Base-by-base conservation (phyloP, 2,113 vertebrate species). In the Seriola aureovittata region DNA sequence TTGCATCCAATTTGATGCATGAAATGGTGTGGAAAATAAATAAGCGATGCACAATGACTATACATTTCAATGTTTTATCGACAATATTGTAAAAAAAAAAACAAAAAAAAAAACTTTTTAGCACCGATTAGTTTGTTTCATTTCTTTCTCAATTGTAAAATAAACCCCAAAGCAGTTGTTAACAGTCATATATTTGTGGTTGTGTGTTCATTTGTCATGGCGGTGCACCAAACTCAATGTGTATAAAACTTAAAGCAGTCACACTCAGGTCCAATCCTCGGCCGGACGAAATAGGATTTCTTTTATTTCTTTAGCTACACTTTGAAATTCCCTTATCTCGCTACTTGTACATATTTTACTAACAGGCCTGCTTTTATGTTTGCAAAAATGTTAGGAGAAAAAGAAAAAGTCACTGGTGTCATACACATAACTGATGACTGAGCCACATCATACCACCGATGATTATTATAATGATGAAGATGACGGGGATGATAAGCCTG, bases 91-190 rank as follows among this genome's bases (percentile, higher is more conserved):
- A 97, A 97, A 93, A 91, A 93, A 93, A 84, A 80, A 88, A 85
- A 72, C 50, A 71, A 75, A 59, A 76, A 59, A 76, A 92, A 89
- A 83, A 86, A 78, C 72, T 93, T 95, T 94, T 93, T 94, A 95
- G 97, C 96, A 96, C 95, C 95, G 89, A 96, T 96, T 97, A 97
- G 96, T 93, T 97, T 97, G 97, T 97, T 97, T 94, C 70, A 84
- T 93, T 93, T 92, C 86, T 95, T 97, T 96, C 96, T 97, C 96
- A 97, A 97, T 95, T 99, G 97, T 99, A 97, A 98, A 99, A 99
- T 99, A 99, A 99, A 99, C 95, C 97, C 96, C 97, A 97, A 97
- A 95, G 94, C 97, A 97, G 97, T 97, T 97, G 97, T 97, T 96
- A 97, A 96, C 97, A 97, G 97, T 97, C 95, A 87, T 88, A 72